These are phyloP conservation scores for Salmo trutta DNA, from an alignment of 2,797 vertebrate species.

Conservation along the genomic window DNA sequence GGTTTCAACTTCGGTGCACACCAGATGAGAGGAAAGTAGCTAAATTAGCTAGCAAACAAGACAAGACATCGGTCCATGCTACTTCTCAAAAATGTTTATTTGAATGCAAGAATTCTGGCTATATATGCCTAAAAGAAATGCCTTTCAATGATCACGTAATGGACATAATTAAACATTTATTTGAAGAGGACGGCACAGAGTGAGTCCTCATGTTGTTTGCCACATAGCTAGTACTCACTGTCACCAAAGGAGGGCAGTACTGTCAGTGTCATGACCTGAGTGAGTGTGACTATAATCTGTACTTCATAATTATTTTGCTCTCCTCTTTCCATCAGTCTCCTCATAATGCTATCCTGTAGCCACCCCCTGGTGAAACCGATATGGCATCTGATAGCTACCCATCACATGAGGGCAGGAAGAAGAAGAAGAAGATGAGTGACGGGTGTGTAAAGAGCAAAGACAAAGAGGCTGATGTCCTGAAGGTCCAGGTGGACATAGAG, in stretches of 20 bases:
- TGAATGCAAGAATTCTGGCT: background rate
- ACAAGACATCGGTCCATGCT: background rate
- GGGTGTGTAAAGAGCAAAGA: slow-evolving; percentile 11
- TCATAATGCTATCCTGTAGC: slow-evolving; percentile 11
- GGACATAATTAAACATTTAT: slow-evolving; percentile 52
- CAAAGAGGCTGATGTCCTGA: slow-evolving; percentile 19
- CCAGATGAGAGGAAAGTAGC: background rate
- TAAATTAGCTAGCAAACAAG: background rate
- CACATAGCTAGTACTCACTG: background rate
- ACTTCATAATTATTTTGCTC: background rate
- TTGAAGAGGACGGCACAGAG: slow-evolving; percentile 17
- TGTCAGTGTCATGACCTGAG: background rate
- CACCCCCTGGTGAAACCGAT: slow-evolving; percentile 14
- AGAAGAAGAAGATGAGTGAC: slow-evolving; percentile 43
- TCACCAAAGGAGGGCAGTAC: slow-evolving; percentile 2
- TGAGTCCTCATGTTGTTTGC: slow-evolving; percentile 23
- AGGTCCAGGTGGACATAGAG: slow-evolving; percentile 50
- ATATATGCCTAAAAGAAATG: background rate
- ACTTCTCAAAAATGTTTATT: background rate
- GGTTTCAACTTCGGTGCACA: too few relatives aligned
- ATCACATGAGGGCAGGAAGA: slow-evolving; percentile 40
- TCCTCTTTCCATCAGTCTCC: background rate
- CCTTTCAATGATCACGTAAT: slow-evolving; percentile 20
- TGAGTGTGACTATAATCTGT: background rate
- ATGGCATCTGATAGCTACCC: slow-evolving; percentile 62